Evolutionary conservation across 2,888 invertebrate species (phyloP), one percentile per base, ranked within the genome.

Genomic region (Netelia inedita): DNA sequence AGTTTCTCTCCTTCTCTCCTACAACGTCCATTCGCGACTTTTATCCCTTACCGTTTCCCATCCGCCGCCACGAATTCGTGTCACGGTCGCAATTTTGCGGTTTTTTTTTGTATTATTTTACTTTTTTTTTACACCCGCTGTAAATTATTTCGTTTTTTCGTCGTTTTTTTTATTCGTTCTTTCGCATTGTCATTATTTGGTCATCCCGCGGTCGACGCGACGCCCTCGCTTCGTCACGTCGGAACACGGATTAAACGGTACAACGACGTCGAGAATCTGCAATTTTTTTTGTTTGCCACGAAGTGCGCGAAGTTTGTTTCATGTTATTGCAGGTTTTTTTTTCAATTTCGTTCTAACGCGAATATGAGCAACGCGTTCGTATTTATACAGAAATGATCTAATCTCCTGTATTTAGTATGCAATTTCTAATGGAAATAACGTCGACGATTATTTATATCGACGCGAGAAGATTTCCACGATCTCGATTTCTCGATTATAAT

Each of bases 21-120:
- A 8, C 16, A n/a, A 5, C 57, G 57, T 57, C 6, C 74, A 21
- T 57, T 63, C 53, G 2, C 23, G 35, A 75, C 11, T 21, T 50
- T 43, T 79, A 19, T 63, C 11, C 46, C 35, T 23, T 21, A 35
- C 28, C 35, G 19, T 66, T 35, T 65, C 21, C 41, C 11, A 73
- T 50, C 46, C 46, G 28, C 53, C 69, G 79, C 73, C 50, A 53
- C 63, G 76, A 80, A 85, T 83, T 61, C 66, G 76, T 78, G 76
- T 80, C 76, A 80, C 57, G 82, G 80, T 83, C 71, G 46, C 66
- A 61, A 79, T 63, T 73, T 83, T 79, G 69, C 73, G 10, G 23
- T 53, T 68, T 16, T 66, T 57, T 73, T 75, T 81, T 69, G 19
- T 23, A 16, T 16, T 61, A 23, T 6, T 55, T 28, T 16, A n/a